Conservation (phyloP, 2,113 vertebrate genomes). For the Hemicordylus capensis region DNA sequence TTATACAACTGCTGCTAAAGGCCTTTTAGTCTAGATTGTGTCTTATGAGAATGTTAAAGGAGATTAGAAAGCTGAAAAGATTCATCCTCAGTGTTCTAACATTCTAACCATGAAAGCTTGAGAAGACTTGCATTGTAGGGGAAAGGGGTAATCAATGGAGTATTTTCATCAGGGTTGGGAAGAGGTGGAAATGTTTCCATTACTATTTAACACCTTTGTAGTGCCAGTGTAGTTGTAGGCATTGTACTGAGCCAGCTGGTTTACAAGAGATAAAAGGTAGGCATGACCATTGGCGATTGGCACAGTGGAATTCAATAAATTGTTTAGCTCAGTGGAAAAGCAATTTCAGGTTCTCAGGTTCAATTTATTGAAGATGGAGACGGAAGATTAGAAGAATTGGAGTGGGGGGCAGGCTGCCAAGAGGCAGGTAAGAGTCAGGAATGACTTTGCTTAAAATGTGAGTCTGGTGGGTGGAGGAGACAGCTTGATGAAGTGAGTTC, state of each 20-base stretch:
- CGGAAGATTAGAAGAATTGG: neutral
- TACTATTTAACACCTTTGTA: neutral
- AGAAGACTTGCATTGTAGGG: neutral
- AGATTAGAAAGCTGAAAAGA: neutral
- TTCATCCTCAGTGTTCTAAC: too few species aligned
- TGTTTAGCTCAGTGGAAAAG: too few species aligned
- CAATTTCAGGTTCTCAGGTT: too few species aligned
- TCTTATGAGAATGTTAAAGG: neutral
- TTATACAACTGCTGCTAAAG: neutral
- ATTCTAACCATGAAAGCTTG: neutral
- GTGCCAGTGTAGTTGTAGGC: neutral
- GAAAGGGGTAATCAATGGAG: neutral
- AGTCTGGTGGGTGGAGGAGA: too few species aligned
- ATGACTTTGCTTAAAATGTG: neutral
- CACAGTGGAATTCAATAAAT: too few species aligned
- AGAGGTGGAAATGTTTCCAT: neutral
- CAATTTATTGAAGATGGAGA: too few species aligned
- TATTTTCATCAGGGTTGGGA: neutral
- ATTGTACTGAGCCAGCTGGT: neutral
- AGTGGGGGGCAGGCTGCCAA: neutral
- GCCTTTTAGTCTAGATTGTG: neutral
- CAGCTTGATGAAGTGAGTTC: too few species aligned
- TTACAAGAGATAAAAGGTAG: neutral
- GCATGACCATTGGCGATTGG: too few species aligned
- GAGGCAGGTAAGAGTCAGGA: neutral